phyloP scores from a whole-genome alignment of 2,113 vertebrate genomes.

The Lanius collurio region DNA sequence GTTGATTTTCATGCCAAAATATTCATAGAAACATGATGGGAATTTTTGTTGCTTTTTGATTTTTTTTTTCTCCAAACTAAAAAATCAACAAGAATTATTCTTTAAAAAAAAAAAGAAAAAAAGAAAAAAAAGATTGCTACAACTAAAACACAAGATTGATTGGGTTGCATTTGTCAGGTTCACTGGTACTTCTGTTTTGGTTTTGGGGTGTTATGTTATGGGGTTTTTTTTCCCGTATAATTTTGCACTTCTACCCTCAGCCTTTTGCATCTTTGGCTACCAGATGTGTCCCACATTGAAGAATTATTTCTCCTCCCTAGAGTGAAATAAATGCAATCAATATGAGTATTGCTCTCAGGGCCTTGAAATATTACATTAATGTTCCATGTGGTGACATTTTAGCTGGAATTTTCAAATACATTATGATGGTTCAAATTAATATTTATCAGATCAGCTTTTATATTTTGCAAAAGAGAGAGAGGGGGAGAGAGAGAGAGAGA shows the following conservation, averaged over 20 bases:
- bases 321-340: slow-evolving; percentile 99
- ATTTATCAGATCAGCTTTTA: slow-evolving; percentile 99
- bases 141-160: not conserved
- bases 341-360: slow-evolving; percentile 99
- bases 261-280: slow-evolving; percentile 97
- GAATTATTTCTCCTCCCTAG: slow-evolving; percentile 99
- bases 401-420: slow-evolving; percentile 99
- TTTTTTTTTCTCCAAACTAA: not conserved
- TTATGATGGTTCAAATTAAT: slow-evolving; percentile 99
- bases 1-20: slow-evolving; percentile 50
- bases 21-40: slow-evolving; percentile 11
- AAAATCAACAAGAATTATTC: not conserved
- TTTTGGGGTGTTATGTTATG: slow-evolving; percentile 52
- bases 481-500: slow-evolving; percentile 63
- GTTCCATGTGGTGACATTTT: slow-evolving; percentile 99
- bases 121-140: not conserved
- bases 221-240: slow-evolving; percentile 84
- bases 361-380: slow-evolving; percentile 99
- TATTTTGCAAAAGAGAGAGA: slow-evolving; percentile 97
- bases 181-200: slow-evolving; percentile 39
- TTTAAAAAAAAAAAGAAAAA: not conserved
- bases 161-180: not conserved
- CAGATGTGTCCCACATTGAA: slow-evolving; percentile 99
- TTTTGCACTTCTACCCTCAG: slow-evolving; percentile 95
- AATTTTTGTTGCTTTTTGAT: slow-evolving; percentile 19